Conservation (phyloP, 2,888 invertebrate species). For the Seladonia tumulorum region DNA sequence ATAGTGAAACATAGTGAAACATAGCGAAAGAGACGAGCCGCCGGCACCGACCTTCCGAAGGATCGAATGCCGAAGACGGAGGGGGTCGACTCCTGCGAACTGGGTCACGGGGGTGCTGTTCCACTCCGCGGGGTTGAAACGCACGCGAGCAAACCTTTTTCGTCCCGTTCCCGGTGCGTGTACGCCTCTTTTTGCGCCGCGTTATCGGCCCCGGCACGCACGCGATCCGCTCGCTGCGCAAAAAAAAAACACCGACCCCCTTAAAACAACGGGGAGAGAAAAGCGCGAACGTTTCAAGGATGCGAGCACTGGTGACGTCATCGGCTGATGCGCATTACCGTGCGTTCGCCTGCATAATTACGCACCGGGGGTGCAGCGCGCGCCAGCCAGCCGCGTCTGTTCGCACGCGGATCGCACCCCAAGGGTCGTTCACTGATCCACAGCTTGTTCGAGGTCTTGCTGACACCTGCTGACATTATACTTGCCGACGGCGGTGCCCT, state of each 20-base stretch:
- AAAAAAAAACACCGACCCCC: slow-evolving; percentile 12
- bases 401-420: not conserved
- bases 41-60: slow-evolving; percentile 38
- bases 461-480: not conserved
- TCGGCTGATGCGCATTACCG: slow-evolving; percentile 26
- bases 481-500: not conserved
- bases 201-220: slow-evolving; percentile 51
- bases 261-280: slow-evolving; percentile 3
- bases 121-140: not conserved
- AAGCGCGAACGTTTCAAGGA: slow-evolving; percentile 36
- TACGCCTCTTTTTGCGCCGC: slow-evolving; percentile 40
- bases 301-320: slow-evolving; percentile 21
- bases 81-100: slow-evolving; percentile 32
- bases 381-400: not conserved
- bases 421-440: not conserved
- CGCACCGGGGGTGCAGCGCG: slow-evolving; percentile 7
- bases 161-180: slow-evolving; percentile 45
- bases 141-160: slow-evolving; percentile 49
- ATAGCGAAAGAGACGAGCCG: slow-evolving; percentile 26
- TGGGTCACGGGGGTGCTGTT: slow-evolving; percentile 50
- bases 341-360: slow-evolving; percentile 44
- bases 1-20: not conserved
- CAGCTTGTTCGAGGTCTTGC: not conserved
- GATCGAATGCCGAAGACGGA: slow-evolving; percentile 45
- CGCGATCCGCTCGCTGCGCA: slow-evolving; percentile 46